These are phyloP conservation scores for Carpatolechia fugitivella DNA, from an alignment of 2,888 invertebrate species.

Conservation along the genomic window DNA sequence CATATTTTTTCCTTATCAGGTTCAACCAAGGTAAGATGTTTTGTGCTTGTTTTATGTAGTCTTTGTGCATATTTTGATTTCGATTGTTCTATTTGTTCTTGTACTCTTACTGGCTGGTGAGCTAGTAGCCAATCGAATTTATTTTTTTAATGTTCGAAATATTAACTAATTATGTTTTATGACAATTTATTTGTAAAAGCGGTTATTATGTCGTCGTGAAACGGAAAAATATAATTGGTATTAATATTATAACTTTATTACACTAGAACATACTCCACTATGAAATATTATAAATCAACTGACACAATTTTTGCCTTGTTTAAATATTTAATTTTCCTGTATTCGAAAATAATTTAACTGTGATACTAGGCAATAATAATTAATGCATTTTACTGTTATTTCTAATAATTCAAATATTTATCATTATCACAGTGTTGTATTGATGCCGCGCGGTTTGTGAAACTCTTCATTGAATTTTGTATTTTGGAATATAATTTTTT, in stretches of 20 bases:
- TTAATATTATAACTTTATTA: background rate
- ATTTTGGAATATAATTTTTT: too few species aligned
- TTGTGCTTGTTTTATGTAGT: conserved; percentile 55
- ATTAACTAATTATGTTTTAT: background rate
- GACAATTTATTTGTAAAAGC: background rate
- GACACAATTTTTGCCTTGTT: background rate
- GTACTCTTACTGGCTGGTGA: background rate
- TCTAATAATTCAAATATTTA: too few species aligned
- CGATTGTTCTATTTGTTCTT: conserved; percentile 16
- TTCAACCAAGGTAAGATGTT: conserved; percentile 67
- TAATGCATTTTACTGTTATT: too few species aligned
- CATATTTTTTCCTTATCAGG: conserved; percentile 65
- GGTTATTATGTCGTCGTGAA: background rate
- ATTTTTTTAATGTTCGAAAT: background rate
- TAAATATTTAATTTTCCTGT: background rate
- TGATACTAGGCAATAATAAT: too few species aligned
- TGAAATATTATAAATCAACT: background rate
- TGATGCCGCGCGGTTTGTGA: too few species aligned
- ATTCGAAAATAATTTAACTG: background rate
- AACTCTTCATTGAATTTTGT: too few species aligned
- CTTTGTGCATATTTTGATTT: conserved; percentile 20
- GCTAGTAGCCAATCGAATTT: background rate
- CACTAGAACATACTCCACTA: background rate
- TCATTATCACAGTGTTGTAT: too few species aligned
- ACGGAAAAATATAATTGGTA: background rate